Base-by-base conservation (phyloP, 2,797 vertebrate genomes). In the Sebastes trivittatus region DNA sequence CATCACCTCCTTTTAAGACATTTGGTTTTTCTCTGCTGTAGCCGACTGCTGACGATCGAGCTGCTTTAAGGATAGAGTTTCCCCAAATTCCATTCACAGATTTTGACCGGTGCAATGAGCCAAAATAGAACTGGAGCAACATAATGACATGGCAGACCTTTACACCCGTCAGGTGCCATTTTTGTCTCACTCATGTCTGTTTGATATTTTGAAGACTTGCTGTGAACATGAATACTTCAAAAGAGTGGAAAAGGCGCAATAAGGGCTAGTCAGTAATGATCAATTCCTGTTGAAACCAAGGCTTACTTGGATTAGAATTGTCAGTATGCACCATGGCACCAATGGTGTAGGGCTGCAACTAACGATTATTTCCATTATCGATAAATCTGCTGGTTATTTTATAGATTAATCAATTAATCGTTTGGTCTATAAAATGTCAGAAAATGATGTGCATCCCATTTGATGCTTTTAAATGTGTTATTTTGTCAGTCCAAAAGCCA, bases 1-100 rank as follows among this genome's bases (percentile, higher is more conserved):
- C 77, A 85, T 89, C 54, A 80, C 27, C 69, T 74, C 66, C 42
- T 87, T 82, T 84, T 65, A 56, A 79, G 79, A 11, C 71, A 80
- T 72, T 80, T 59, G 60, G 73, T 69, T 42, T 69, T 38, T 72
- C 68, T 78, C 63, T 20, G 54, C 77, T 69, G 46, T 29, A 59
- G 75, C 74, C 38, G 13, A 42, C 38, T 67, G 73, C 49, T 58
- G 62, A 72, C 49, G 73, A 88, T 82, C 23, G 4, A 42, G 49
- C 23, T 18, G 58, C 76, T 80, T 77, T 65, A n/a, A 56, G n/a
- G 72, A 42, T 3, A 36, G 42, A 74, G 29, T 87, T 83, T 83
- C 62, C 27, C 27, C 8, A 55, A 76, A 77, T 82, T 81, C 36
- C 65, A 64, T 30, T 11, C 23, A 63, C 38, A 65, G 42, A 64